phyloP scores from a whole-genome alignment of 2,113 vertebrate genomes.

The Vulpes ferrilata region DNA sequence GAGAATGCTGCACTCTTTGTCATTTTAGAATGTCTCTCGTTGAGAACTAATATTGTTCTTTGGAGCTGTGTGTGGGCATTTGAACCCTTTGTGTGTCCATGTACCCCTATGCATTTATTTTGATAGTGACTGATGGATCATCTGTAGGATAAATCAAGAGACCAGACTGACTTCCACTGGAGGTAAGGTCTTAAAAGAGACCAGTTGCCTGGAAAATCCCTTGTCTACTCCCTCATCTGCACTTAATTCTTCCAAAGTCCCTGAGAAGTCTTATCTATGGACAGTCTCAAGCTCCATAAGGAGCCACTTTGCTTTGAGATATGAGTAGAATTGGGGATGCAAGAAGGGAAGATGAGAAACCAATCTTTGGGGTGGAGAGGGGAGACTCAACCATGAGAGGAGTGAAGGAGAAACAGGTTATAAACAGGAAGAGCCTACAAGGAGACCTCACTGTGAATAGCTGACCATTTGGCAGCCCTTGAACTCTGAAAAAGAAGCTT shows the following conservation, averaged over 20 bases:
- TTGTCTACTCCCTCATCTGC: background rate
- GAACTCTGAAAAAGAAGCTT: background rate
- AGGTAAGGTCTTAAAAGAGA: background rate
- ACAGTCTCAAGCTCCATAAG: background rate
- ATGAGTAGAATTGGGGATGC: background rate
- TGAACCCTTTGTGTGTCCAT: background rate
- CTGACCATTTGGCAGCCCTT: background rate
- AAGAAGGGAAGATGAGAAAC: background rate
- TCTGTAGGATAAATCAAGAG: background rate
- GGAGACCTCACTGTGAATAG: background rate
- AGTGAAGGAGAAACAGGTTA: background rate
- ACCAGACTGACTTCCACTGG: background rate
- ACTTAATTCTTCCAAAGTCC: background rate
- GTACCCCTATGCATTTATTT: background rate
- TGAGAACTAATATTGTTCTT: constrained; percentile 27
- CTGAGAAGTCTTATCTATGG: background rate
- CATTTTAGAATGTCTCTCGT: background rate
- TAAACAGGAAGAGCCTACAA: background rate
- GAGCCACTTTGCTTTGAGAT: background rate
- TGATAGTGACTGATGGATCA: background rate
- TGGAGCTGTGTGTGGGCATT: background rate
- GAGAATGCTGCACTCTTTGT: background rate
- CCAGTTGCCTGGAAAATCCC: background rate
- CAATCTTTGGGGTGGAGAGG: background rate
- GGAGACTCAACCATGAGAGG: background rate